A percentile compares a stretch with the other conserved stretches of the same genome.
Conservation (phyloP, 1,140 invertebrate genomes). For the Diplogasteroides magnus region DNA sequence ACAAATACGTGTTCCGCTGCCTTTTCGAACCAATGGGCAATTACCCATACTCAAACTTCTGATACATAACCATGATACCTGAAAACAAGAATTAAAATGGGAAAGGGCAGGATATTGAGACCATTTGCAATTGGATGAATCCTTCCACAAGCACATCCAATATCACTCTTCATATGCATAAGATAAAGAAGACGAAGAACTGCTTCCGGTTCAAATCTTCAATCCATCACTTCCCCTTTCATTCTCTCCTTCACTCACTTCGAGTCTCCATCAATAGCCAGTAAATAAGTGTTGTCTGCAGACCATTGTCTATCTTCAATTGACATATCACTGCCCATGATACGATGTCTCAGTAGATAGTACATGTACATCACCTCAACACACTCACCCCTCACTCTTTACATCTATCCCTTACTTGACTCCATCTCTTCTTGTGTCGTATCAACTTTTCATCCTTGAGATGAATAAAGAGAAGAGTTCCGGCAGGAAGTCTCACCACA, state of each 20-base stretch:
- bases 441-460: slow-evolving; percentile 59
- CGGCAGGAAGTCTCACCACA: slow-evolving; percentile 58
- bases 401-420: slow-evolving; percentile 43
- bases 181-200: slow-evolving; percentile 62
- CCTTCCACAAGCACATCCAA: slow-evolving; percentile 63
- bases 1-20: slow-evolving; percentile 97
- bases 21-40: slow-evolving; percentile 99
- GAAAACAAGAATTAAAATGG: slow-evolving; percentile 5
- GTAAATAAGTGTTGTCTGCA: slow-evolving; percentile 62
- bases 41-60: slow-evolving; percentile 96
- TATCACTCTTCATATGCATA: slow-evolving; percentile 61
- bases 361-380: slow-evolving; percentile 67
- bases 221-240: not conserved
- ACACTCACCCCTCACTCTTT: too few species aligned
- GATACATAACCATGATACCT: slow-evolving; percentile 98
- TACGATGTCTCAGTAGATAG: slow-evolving; percentile 63
- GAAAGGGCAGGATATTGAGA: slow-evolving; percentile 35
- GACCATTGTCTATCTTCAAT: slow-evolving; percentile 52
- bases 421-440: slow-evolving; percentile 59
- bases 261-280: slow-evolving; percentile 63
- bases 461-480: slow-evolving; percentile 57
- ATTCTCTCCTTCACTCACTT: too few species aligned
- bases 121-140: slow-evolving; percentile 62
- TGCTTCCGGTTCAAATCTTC: slow-evolving; percentile 60
- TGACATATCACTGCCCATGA: slow-evolving; percentile 57